Evolutionary conservation across 2,888 invertebrate genomes (phyloP).

Genomic region (Nomada ferruginata): DNA sequence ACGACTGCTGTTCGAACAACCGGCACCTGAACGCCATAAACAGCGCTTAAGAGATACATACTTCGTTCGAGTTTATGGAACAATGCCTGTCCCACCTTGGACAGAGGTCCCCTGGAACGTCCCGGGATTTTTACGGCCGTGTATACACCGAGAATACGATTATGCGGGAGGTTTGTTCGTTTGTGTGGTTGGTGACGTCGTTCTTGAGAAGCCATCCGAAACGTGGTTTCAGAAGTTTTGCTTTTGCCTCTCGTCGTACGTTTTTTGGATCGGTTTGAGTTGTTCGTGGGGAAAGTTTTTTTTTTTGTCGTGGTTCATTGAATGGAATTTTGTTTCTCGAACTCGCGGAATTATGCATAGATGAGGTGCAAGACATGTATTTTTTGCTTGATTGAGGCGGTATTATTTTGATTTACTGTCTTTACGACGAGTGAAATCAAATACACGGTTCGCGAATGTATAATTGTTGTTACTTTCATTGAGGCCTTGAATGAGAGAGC

Average conservation of each 20-base stretch:
- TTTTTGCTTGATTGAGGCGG: background rate
- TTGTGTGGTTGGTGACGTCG: slow-evolving; percentile 1
- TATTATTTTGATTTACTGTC: too few species aligned
- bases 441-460: too few species aligned
- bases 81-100: slow-evolving; percentile 18
- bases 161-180: slow-evolving; percentile 21
- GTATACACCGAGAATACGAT: slow-evolving; percentile 13
- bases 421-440: too few species aligned
- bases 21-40: slow-evolving; percentile 45
- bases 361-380: too few species aligned
- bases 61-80: slow-evolving; percentile 36
- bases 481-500: too few species aligned
- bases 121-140: slow-evolving; percentile 9
- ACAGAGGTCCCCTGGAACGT: slow-evolving; percentile 10
- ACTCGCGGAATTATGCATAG: background rate
- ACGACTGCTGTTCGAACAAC: slow-evolving; percentile 34
- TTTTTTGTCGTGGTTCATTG: background rate
- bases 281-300: background rate
- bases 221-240: background rate
- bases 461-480: too few species aligned
- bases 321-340: background rate
- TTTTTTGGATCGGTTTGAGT: background rate
- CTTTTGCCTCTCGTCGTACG: background rate
- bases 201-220: background rate
- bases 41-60: slow-evolving; percentile 5